These are phyloP conservation scores for Drosophila trichaetosa DNA, from an alignment of 2,888 invertebrate species.

Conservation along the genomic window DNA sequence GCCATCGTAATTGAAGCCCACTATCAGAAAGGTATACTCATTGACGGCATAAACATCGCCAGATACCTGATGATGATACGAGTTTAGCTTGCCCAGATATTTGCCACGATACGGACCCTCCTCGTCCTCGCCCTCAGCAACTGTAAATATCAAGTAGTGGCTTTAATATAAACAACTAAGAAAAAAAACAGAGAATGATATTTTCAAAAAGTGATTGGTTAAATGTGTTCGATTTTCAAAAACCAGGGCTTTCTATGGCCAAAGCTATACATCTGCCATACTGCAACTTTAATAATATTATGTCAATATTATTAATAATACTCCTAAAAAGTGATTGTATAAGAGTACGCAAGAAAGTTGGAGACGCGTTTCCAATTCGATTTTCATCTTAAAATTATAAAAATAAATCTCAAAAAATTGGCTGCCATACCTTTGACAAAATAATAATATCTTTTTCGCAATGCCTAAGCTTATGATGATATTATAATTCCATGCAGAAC, in stretches of 20 bases:
- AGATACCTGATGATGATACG: slow-evolving; percentile 95
- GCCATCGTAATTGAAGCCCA: slow-evolving; percentile 95
- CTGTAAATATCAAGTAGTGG: slow-evolving; percentile 21
- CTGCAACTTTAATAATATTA: not conserved
- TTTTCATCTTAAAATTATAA: not conserved
- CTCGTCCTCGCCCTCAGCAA: slow-evolving; percentile 87
- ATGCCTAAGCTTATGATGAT: not conserved
- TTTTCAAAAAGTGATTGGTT: not conserved
- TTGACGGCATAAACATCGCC: slow-evolving; percentile 96
- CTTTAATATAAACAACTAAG: slow-evolving; percentile 2
- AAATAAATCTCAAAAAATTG: not conserved
- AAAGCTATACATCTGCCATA: not conserved
- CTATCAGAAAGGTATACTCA: slow-evolving; percentile 91
- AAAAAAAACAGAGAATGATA: not conserved
- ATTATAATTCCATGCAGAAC: not conserved
- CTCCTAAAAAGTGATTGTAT: not conserved
- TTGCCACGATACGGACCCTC: slow-evolving; percentile 92
- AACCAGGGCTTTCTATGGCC: not conserved
- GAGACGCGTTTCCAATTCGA: not conserved
- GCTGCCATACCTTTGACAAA: not conserved
- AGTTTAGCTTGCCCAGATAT: slow-evolving; percentile 93
- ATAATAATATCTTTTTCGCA: not conserved
- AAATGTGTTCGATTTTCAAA: not conserved
- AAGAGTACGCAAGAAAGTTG: not conserved
- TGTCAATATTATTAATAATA: not conserved